These are phyloP conservation scores for Rhagium mordax DNA, from an alignment of 2,888 invertebrate genomes.

Conservation along the genomic window DNA sequence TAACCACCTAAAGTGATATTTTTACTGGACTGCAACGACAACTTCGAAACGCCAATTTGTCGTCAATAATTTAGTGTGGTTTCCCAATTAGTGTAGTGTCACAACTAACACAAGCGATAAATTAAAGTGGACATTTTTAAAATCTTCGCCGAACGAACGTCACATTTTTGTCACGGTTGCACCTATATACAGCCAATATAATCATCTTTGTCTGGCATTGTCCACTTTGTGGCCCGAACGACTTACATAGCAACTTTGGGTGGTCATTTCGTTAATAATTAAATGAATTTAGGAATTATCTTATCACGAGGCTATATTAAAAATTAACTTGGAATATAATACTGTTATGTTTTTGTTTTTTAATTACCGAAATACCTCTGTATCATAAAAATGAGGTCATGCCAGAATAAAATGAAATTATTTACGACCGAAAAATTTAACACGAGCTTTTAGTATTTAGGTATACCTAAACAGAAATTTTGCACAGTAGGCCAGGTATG, in stretches of 20 bases:
- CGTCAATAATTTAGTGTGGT: constrained; percentile 48
- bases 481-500: no score
- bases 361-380: not conserved
- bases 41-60: constrained; percentile 42
- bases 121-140: constrained; percentile 59
- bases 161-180: constrained; percentile 30
- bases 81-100: constrained; percentile 62
- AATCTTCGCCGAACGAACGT: constrained; percentile 28
- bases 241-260: constrained; percentile 10
- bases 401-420: not conserved
- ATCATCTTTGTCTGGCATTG: constrained; percentile 1
- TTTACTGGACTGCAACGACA: constrained; percentile 19
- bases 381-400: not conserved
- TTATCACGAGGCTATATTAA: not conserved
- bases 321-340: constrained; percentile 11
- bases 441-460: not conserved
- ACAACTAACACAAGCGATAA: constrained; percentile 62
- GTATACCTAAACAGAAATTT: not conserved
- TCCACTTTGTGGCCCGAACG: constrained; percentile 3
- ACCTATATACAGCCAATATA: not conserved
- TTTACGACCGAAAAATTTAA: not conserved
- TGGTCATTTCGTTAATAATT: constrained; percentile 23
- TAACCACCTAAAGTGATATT: constrained; percentile 8
- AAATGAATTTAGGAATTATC: constrained; percentile 17
- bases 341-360: constrained; percentile 1